A percentile compares a stretch with the other conserved stretches of the same genome.
These are phyloP conservation scores for Melinaea marsaeus DNA, from an alignment of 2,888 invertebrate genomes.

Conservation along the genomic window DNA sequence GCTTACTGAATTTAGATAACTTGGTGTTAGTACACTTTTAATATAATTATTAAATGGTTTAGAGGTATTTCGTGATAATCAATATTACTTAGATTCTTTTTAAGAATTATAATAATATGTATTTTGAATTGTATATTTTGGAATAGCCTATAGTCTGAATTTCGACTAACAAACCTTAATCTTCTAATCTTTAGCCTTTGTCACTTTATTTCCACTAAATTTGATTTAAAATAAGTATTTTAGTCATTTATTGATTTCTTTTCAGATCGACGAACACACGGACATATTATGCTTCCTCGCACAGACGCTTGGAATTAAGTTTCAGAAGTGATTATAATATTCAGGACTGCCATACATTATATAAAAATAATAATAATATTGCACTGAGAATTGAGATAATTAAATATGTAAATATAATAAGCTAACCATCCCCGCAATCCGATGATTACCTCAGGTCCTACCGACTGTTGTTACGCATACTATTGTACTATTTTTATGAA, in stretches of 20 bases:
- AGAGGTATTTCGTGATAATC: too few species aligned
- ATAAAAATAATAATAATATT: slow-evolving; percentile 31
- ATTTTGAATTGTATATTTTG: too few species aligned
- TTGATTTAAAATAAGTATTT: neutral
- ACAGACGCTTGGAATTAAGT: slow-evolving; percentile 83
- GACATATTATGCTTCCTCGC: slow-evolving; percentile 93
- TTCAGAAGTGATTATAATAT: slow-evolving; percentile 50
- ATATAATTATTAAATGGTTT: too few species aligned
- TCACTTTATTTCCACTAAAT: too few species aligned
- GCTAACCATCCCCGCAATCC: slow-evolving; percentile 50
- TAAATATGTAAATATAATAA: slow-evolving; percentile 67
- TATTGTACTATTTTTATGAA: slow-evolving; percentile 65
- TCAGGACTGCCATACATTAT: slow-evolving; percentile 27
- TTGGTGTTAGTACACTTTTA: too few species aligned
- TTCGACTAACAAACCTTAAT: too few species aligned
- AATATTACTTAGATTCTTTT: too few species aligned
- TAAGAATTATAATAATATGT: too few species aligned
- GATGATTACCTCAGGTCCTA: slow-evolving; percentile 65
- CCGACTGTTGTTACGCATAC: slow-evolving; percentile 67
- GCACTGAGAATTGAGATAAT: slow-evolving; percentile 24
- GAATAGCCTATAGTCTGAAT: too few species aligned
- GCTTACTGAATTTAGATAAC: too few species aligned
- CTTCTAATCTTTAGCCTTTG: too few species aligned
- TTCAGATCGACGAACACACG: slow-evolving; percentile 94
- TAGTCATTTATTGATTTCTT: slow-evolving; percentile 35